Evolutionary conservation across 1,140 invertebrate species (phyloP).

Genomic region (Tetragonula clypearis): DNA sequence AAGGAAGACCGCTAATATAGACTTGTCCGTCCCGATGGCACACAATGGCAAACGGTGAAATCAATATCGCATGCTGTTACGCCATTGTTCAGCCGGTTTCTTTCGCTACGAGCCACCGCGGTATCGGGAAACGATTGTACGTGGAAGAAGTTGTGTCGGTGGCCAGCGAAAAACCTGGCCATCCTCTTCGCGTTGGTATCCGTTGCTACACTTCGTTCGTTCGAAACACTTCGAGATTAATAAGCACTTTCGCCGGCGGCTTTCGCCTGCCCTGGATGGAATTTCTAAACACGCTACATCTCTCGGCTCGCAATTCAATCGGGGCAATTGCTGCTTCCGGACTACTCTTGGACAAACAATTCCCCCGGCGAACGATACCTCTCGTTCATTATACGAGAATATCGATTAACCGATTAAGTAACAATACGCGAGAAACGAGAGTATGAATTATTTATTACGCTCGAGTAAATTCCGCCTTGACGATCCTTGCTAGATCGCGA

Average conservation of each 20-base stretch:
- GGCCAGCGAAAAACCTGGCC: no score
- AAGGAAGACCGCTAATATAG: no score
- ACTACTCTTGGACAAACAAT: conserved; percentile 18
- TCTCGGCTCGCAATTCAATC: conserved; percentile 1
- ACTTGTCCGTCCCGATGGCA: no score
- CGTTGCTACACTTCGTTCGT: no score
- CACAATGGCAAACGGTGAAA: no score
- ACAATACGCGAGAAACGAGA: conserved; percentile 26
- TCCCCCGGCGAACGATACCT: neutral
- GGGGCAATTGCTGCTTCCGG: conserved; percentile 10
- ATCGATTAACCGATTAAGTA: conserved; percentile 60
- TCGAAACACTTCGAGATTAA: neutral
- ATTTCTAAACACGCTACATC: conserved; percentile 9
- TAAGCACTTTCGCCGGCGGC: neutral
- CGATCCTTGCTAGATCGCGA: neutral
- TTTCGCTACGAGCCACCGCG: neutral
- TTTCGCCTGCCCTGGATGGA: neutral
- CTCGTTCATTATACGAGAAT: conserved; percentile 39
- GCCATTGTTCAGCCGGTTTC: neutral
- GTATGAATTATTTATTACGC: conserved; percentile 42
- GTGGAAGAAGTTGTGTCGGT: neutral
- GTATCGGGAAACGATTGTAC: neutral
- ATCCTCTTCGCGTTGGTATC: no score
- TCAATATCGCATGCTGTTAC: no score
- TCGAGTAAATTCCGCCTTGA: conserved; percentile 37